A percentile compares a stretch with the other conserved stretches of the same genome.
These are phyloP conservation scores for Tolmerus cingulatus DNA, from an alignment of 2,888 invertebrate genomes.

Conservation along the genomic window DNA sequence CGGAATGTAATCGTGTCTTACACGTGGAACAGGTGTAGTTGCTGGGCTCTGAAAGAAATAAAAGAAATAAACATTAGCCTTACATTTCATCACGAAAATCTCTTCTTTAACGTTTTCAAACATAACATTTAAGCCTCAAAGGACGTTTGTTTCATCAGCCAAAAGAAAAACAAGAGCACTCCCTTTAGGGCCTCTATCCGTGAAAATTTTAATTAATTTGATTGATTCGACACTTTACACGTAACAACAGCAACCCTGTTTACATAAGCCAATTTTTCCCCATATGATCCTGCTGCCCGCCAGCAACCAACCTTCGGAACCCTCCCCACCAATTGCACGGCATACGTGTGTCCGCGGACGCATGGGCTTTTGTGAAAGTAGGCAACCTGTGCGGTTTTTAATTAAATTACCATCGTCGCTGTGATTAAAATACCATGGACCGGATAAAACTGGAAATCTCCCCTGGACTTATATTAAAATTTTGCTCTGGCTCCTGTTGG, in stretches of 20 bases:
- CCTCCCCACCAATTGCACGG: neutral
- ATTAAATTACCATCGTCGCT: conserved; percentile 43
- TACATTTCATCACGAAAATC: neutral
- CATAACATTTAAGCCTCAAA: neutral
- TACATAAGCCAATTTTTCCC: neutral
- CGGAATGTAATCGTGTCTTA: conserved; percentile 89
- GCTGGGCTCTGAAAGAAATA: conserved; percentile 84
- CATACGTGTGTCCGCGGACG: neutral
- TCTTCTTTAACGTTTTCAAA: neutral
- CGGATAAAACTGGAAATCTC: neutral
- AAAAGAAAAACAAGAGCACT: neutral
- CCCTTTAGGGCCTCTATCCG: neutral
- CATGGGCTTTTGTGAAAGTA: neutral
- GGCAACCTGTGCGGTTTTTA: conserved; percentile 45
- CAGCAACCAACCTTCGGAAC: neutral
- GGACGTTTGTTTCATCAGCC: neutral
- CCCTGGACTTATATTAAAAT: conserved; percentile 25
- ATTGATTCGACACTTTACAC: conserved; percentile 6
- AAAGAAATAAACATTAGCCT: neutral
- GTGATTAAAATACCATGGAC: conserved; percentile 10
- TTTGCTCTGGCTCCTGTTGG: neutral
- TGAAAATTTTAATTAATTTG: conserved; percentile 42
- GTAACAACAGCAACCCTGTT: neutral
- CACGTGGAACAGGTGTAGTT: conserved; percentile 95
- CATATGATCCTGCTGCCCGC: neutral